A percentile compares a stretch with the other conserved stretches of the same genome.
Conservation (phyloP, 2,113 vertebrate species). For the Agapornis roseicollis region DNA sequence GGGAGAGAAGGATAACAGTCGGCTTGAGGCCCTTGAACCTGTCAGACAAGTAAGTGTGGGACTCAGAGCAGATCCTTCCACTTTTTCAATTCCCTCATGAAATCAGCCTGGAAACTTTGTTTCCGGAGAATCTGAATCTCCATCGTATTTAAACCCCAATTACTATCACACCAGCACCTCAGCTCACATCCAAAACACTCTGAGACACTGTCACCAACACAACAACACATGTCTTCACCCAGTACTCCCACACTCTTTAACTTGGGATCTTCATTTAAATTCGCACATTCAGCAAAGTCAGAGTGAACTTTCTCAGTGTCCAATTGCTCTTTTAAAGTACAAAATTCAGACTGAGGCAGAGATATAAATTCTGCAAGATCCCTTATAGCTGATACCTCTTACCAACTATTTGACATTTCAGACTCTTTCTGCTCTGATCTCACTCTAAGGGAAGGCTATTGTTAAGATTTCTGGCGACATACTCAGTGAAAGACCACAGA, state of each 20-base stretch:
- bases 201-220: neutral
- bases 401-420: neutral
- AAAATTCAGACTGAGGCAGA: neutral
- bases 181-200: neutral
- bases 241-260: neutral
- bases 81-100: neutral
- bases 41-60: conserved; percentile 1
- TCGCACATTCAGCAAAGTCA: neutral
- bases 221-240: neutral
- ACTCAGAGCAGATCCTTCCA: neutral
- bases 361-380: neutral
- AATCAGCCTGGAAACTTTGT: neutral
- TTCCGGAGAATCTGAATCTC: neutral
- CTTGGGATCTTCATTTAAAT: neutral
- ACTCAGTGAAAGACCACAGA: neutral
- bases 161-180: neutral
- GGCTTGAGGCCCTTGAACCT: conserved; percentile 99
- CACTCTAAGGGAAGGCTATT: neutral
- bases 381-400: neutral
- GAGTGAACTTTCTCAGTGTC: conserved; percentile 9
- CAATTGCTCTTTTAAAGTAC: neutral
- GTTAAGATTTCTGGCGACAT: neutral
- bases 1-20: conserved; percentile 99
- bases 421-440: neutral
- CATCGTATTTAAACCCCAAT: neutral